Evolutionary conservation across 2,797 vertebrate genomes (phyloP).

Genomic region (Sphaeramia orbicularis): DNA sequence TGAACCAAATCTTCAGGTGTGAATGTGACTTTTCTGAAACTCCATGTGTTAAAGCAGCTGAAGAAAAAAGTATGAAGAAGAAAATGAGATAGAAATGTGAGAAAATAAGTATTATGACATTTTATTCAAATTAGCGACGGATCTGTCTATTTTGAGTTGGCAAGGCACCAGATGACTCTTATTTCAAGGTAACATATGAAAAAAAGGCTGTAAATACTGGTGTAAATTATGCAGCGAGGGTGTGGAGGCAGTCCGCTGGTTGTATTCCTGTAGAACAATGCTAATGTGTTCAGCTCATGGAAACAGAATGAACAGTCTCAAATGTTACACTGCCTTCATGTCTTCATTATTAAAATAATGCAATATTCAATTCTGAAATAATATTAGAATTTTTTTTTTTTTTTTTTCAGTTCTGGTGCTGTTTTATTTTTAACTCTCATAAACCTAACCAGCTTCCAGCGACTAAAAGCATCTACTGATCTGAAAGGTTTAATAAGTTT

Average conservation of each 20-base stretch:
- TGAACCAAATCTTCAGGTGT: too few relatives aligned
- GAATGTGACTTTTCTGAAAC: background rate
- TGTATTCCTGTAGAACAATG: conserved; percentile 44
- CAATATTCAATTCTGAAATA: too few relatives aligned
- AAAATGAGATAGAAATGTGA: conserved; percentile 23
- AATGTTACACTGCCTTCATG: background rate
- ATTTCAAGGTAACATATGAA: conserved; percentile 42
- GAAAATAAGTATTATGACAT: conserved; percentile 35
- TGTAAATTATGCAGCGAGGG: conserved; percentile 54
- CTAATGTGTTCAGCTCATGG: conserved; percentile 40
- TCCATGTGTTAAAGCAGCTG: background rate
- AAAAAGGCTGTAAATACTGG: conserved; percentile 56
- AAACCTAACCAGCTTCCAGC: too few relatives aligned
- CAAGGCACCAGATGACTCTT: conserved; percentile 45
- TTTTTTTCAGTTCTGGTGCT: too few relatives aligned
- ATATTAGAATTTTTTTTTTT: too few relatives aligned
- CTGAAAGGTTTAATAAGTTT: too few relatives aligned
- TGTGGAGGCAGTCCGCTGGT: conserved; percentile 49
- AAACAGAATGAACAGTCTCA: conserved; percentile 26
- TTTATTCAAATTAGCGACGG: conserved; percentile 51
- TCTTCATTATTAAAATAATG: conserved; percentile 5
- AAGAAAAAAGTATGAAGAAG: background rate
- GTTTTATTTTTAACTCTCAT: too few relatives aligned
- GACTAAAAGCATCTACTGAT: too few relatives aligned
- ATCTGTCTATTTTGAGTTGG: conserved; percentile 39